These are phyloP conservation scores for Pocillopora damicornis DNA, from an alignment of 64 coral and sea anemone species.

Conservation along the genomic window DNA sequence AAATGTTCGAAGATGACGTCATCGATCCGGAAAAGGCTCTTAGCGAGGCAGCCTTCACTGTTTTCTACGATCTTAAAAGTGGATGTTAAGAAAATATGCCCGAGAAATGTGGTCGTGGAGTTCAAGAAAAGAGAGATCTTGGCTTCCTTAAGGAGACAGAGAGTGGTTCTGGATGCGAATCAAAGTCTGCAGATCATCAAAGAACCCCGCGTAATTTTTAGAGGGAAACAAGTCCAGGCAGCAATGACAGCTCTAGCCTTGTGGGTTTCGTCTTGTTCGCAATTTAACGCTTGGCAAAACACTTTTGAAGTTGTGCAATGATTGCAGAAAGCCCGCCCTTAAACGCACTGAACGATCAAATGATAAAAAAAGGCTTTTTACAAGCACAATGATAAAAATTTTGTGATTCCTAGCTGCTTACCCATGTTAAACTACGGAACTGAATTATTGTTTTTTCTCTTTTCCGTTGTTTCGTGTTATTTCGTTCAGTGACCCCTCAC, in stretches of 20 bases:
- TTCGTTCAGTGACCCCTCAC: no score
- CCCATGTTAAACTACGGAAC: no score
- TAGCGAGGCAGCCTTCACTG: neutral
- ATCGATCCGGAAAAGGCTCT: neutral
- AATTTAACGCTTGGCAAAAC: neutral
- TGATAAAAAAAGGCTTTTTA: no score
- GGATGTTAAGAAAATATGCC: slow-evolving; percentile 3
- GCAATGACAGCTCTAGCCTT: neutral
- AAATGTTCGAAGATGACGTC: neutral
- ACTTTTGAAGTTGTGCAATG: slow-evolving; percentile 15
- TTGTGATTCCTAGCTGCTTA: no score
- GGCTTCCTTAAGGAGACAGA: neutral
- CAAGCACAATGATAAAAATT: no score
- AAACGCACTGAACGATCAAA: no score
- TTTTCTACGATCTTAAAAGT: neutral
- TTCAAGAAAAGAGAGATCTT: neutral
- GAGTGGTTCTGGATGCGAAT: slow-evolving; percentile 9
- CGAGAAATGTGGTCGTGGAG: neutral
- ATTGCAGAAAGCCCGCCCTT: neutral
- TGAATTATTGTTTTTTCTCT: no score
- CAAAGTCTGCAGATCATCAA: slow-evolving; percentile 20
- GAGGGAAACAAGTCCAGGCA: neutral
- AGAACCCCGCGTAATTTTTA: slow-evolving; percentile 10
- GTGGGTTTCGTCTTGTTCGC: neutral
- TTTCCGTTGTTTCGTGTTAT: no score